These are phyloP conservation scores for Epinotia nisella DNA, from an alignment of 2,888 invertebrate genomes.

Conservation along the genomic window DNA sequence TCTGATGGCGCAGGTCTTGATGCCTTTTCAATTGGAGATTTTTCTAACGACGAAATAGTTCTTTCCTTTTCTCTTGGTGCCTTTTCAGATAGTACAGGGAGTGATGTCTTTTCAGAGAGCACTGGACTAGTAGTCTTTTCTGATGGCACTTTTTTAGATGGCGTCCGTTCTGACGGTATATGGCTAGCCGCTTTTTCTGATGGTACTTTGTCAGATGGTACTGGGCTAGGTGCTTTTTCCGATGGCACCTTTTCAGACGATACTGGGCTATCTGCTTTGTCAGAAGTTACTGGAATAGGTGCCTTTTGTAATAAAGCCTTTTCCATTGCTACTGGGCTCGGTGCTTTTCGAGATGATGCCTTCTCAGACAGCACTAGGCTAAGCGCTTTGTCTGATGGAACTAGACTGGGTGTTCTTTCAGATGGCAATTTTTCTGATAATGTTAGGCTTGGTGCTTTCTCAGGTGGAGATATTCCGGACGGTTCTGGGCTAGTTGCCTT, in stretches of 20 bases:
- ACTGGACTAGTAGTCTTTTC: constrained; percentile 10
- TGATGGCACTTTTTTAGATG: no score
- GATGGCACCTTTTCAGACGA: constrained; percentile 15
- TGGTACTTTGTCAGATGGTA: background rate
- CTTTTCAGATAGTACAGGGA: constrained; percentile 32
- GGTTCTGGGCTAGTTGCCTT: constrained; percentile 19
- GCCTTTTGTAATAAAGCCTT: background rate
- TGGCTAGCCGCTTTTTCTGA: constrained; percentile 20
- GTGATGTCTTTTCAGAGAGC: constrained; percentile 31
- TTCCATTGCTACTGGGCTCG: constrained; percentile 22
- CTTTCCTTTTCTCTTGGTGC: no score
- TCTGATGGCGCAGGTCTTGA: constrained; percentile 33
- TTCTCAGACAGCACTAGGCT: constrained; percentile 43
- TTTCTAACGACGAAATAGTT: no score
- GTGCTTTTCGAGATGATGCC: constrained; percentile 25
- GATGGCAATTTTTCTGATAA: background rate
- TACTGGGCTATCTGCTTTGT: constrained; percentile 26
- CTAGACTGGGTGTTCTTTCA: constrained; percentile 8
- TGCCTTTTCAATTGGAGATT: constrained; percentile 3
- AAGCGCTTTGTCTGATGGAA: background rate
- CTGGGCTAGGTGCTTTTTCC: constrained; percentile 33
- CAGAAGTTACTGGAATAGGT: constrained; percentile 8
- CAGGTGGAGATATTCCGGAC: constrained; percentile 27
- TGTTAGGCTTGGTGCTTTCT: constrained; percentile 26
- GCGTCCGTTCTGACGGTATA: no score